Base-by-base conservation (phyloP, 2,113 vertebrate genomes). In the Centrocercus urophasianus region DNA sequence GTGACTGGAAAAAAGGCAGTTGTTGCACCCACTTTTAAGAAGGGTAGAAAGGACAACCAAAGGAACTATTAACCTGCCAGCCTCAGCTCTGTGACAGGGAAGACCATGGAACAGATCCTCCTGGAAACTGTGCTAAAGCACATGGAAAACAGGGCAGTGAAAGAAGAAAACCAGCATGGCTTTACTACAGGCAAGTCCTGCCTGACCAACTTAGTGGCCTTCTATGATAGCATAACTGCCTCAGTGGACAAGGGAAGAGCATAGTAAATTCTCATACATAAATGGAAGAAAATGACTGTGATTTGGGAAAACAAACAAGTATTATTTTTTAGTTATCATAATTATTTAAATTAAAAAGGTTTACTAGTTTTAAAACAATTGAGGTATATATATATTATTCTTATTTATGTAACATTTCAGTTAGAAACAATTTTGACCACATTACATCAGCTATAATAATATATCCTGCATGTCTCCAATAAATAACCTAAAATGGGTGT, bases 381-480 rank as follows among this genome's bases (percentile, higher is more conserved):
- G 4, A 38, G 47, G 30, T 83, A 30, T 16, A 66, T 40, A 10
- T 65, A 20, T 45, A 71, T 28, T 40, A 56, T 47, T 38, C 52
- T 20, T 63, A 32, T 30, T 83, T 61, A 80, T 28, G 36, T 60
- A 91, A 71, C 3, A 7, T 81, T 60, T 67, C 10, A 50, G 19
- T 73, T 52, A 28, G 57, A 60, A 42, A 52, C 34, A 11, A 52
- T 54, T 79, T 66, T 79, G 6, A 74, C 47, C 7, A 20, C 38
- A 88, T 88, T 88, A 71, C 21, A 81, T 81, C 76, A 90, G 25
- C 72, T 88, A 60, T 38, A 89, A 72, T 83, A 83, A 86, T 36
- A 74, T 21, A 56, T 18, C 13, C 81, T 83, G 19, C 28, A 67
- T 20, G 28, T 78, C 50, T 74, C 66, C 27, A 61, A 67, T 83